Evolutionary conservation across 2,888 invertebrate species (phyloP).

Genomic region (Papilio elwesi): DNA sequence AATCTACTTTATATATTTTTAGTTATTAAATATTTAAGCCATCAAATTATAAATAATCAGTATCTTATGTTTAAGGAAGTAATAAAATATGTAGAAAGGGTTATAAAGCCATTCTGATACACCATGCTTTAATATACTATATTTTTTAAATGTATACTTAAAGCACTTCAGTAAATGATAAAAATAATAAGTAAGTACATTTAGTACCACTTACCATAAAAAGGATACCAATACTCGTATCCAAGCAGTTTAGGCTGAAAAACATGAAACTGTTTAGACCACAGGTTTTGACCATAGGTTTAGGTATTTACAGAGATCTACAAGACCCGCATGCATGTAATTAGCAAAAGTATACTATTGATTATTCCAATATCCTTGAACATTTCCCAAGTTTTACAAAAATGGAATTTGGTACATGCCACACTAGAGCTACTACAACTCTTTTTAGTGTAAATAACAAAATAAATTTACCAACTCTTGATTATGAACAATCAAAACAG

Average conservation of each 20-base stretch:
- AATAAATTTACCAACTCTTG: neutral
- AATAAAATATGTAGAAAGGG: slow-evolving; percentile 11
- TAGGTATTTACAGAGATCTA: slow-evolving; percentile 45
- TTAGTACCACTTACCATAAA: slow-evolving; percentile 81
- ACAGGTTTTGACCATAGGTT: slow-evolving; percentile 46
- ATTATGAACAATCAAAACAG: slow-evolving; percentile 31
- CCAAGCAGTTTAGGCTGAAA: slow-evolving; percentile 81
- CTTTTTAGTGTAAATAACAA: slow-evolving; percentile 10
- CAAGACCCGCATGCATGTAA: slow-evolving; percentile 49
- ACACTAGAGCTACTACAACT: neutral
- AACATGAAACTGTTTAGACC: slow-evolving; percentile 79
- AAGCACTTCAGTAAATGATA: slow-evolving; percentile 57
- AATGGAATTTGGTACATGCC: slow-evolving; percentile 23
- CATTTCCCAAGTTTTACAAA: slow-evolving; percentile 17
- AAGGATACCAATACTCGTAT: slow-evolving; percentile 79
- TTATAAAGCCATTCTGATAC: slow-evolving; percentile 37
- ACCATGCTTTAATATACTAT: slow-evolving; percentile 39
- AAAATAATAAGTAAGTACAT: slow-evolving; percentile 71
- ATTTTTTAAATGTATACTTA: slow-evolving; percentile 42
- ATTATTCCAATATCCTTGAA: slow-evolving; percentile 31
- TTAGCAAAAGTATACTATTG: slow-evolving; percentile 33
- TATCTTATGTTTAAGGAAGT: slow-evolving; percentile 21
- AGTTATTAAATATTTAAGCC: neutral
- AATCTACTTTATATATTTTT: neutral
- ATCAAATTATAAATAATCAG: neutral